Evolutionary conservation across 2,888 invertebrate species (phyloP), one percentile per base, ranked within the genome.

Genomic region (Brachylomia viminalis): DNA sequence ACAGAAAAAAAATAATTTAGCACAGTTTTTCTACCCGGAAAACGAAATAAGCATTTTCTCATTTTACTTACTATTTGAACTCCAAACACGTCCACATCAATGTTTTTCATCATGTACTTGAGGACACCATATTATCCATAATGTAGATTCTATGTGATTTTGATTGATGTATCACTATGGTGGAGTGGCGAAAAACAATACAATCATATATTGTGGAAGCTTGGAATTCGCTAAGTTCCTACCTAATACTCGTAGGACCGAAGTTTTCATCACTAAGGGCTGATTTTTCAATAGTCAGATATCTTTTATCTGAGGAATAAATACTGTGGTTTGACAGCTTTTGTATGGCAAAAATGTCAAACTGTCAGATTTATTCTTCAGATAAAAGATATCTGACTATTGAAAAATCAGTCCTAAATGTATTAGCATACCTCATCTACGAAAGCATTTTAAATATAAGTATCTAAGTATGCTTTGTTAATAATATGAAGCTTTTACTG

Each of bases 131-230:
- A 52, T 27, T 56, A 8, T 54, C 17, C n/a, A 23, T 54, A 68
- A 77, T 80, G 58, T 58, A 47, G 52, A 49, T 72, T 83, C 47
- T 68, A 68, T 83, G 49, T 42, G 64, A 83, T 56, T 77, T 78
- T 72, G 58, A 83, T 72, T 77, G 68, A 65, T 49, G 47, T 38
- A 59, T 27, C 67, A 30, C 20, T 30, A 38, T 17, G 52, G 17
- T 54, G 15, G 23, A 52, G 33, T 80, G 45, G n/a, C 38, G 30
- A 20, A 38, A 45, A 27, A 38, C 45, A 52, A 27, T 23, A 42
- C 33, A 30, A 15, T 23, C 42, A 13, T 23, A 4, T 38, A n/a
- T 30, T 49, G 27, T 38, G 20, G 49, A 76, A 49, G 15, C 62
- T 70, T 47, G n/a, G n/a, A 4, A 78, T 61, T 59, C 6, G 17